Conservation (phyloP, 2,113 vertebrate species). For the Smithornis capensis region DNA sequence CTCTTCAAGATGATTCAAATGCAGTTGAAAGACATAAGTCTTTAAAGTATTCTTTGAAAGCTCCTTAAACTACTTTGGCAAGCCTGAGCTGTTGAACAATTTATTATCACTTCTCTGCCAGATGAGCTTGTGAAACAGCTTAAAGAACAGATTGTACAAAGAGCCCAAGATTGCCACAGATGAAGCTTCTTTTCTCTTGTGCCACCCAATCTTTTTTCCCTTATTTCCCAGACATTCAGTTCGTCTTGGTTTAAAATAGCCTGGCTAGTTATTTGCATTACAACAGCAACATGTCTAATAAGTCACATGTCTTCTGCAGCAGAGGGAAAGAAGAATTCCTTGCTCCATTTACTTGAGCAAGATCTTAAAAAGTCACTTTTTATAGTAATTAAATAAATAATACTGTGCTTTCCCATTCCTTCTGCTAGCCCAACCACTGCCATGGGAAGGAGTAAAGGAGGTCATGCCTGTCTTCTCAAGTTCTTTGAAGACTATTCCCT, state of each 20-base stretch:
- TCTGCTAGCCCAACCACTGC: rapidly evolving
- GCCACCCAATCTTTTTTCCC: neutral
- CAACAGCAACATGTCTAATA: neutral
- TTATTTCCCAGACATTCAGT: neutral
- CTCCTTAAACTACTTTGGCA: slow-evolving; percentile 31
- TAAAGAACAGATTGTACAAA: slow-evolving; percentile 17
- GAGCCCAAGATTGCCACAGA: neutral
- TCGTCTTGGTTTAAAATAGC: slow-evolving; percentile 8
- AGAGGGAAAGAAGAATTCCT: slow-evolving; percentile 20
- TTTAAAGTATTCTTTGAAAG: slow-evolving; percentile 16
- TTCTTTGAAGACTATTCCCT: neutral
- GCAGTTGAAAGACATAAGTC: neutral
- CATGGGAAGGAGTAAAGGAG: neutral
- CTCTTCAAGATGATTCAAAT: neutral
- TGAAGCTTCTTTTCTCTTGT: neutral
- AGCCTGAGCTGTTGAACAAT: slow-evolving; percentile 12
- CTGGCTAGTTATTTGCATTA: neutral
- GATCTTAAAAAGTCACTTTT: neutral
- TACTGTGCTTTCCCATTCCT: neutral
- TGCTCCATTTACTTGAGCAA: neutral
- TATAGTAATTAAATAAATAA: neutral
- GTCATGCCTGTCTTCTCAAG: neutral
- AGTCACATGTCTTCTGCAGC: neutral
- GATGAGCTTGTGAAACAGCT: neutral
- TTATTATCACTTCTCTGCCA: slow-evolving; percentile 41